Percentiles rank a stretch among this genome's conserved stretches.
Evolutionary conservation across 1,140 invertebrate genomes (phyloP).

Genomic region (Psix sp.): DNA sequence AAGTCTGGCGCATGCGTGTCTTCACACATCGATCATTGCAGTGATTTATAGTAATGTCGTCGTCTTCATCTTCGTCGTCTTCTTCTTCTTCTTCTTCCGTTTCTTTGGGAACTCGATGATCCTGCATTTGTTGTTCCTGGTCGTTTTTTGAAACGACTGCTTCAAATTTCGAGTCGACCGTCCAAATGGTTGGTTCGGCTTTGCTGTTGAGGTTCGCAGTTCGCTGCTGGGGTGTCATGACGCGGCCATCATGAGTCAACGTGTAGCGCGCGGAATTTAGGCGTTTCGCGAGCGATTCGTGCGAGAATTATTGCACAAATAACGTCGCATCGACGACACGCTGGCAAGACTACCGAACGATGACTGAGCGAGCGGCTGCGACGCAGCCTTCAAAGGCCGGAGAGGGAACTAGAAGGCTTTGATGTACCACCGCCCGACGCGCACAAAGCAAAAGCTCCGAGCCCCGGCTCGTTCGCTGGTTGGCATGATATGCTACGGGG

Average conservation of each 20-base stretch:
- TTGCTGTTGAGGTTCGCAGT: slow-evolving; percentile 22
- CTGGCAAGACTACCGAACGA: slow-evolving; percentile 72
- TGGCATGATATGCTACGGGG: slow-evolving; percentile 58
- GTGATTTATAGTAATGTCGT: slow-evolving; percentile 17
- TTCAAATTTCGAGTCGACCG: not conserved
- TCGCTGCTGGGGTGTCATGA: slow-evolving; percentile 59
- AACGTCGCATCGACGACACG: slow-evolving; percentile 61
- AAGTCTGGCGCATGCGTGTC: slow-evolving; percentile 67
- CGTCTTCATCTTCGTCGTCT: slow-evolving; percentile 2
- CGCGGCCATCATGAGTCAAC: slow-evolving; percentile 54
- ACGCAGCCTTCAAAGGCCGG: slow-evolving; percentile 75
- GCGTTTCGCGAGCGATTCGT: slow-evolving; percentile 27
- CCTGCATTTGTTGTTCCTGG: slow-evolving; percentile 17
- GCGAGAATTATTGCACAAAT: slow-evolving; percentile 23
- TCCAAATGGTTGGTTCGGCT: slow-evolving; percentile 20
- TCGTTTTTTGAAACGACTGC: slow-evolving; percentile 7
- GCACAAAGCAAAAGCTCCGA: slow-evolving; percentile 74
- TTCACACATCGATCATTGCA: slow-evolving; percentile 67
- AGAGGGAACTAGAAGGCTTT: slow-evolving; percentile 75
- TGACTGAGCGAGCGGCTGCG: slow-evolving; percentile 73
- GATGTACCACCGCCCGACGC: slow-evolving; percentile 75
- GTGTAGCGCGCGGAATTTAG: slow-evolving; percentile 1
- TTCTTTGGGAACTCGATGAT: slow-evolving; percentile 19
- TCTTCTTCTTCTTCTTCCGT: slow-evolving; percentile 23
- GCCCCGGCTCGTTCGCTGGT: slow-evolving; percentile 69